Percentiles rank a stretch among this genome's conserved stretches.
phyloP scores from a whole-genome alignment of 2,113 vertebrate species.

The Andinoacara biseriatus region DNA sequence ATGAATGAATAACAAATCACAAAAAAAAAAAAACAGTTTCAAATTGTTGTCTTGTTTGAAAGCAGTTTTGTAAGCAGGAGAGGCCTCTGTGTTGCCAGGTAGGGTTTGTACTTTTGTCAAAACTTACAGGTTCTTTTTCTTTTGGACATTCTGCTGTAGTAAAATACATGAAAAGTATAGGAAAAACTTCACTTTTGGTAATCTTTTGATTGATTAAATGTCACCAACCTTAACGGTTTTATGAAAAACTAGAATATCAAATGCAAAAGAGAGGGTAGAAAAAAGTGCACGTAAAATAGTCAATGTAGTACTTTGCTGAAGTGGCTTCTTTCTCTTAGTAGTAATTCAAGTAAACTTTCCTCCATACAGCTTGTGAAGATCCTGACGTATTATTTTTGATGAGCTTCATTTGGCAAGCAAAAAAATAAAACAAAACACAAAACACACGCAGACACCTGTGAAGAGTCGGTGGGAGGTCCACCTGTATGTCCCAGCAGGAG shows the following conservation, averaged over 20 bases:
- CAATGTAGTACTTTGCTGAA: neutral
- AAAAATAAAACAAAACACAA: neutral
- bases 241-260: neutral
- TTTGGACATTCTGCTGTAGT: neutral
- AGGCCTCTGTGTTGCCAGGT: neutral
- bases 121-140: neutral
- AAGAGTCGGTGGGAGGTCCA: slow-evolving; percentile 47
- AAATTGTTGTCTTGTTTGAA: neutral
- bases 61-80: slow-evolving; percentile 3
- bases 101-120: neutral
- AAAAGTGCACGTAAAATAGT: neutral
- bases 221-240: neutral
- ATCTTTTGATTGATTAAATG: neutral
- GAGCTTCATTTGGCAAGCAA: neutral
- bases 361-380: neutral
- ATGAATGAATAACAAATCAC: slow-evolving; percentile 16
- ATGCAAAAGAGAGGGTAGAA: neutral
- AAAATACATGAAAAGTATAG: neutral
- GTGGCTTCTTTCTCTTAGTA: neutral
- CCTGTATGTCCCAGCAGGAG: slow-evolving; percentile 61
- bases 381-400: neutral
- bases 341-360: neutral
- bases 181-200: too few species aligned
- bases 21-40: slow-evolving; percentile 19
- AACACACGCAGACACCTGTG: slow-evolving; percentile 30